phyloP scores from a whole-genome alignment of 2,888 invertebrate genomes.

The Drosophila prostipennis region DNA sequence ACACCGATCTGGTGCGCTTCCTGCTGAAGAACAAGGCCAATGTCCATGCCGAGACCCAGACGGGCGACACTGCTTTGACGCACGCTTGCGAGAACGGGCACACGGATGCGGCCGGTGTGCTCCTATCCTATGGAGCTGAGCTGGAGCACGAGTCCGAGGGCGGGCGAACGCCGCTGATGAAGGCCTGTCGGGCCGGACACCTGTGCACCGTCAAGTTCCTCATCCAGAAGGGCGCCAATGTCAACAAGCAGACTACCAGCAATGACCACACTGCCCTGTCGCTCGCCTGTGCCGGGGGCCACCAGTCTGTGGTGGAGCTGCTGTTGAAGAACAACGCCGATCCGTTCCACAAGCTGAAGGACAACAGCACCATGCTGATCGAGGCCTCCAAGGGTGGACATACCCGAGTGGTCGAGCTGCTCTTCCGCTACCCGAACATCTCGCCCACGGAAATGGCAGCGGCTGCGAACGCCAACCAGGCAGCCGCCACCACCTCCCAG shows the following conservation, averaged over 20 bases:
- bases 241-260: constrained; percentile 94
- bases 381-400: constrained; percentile 99
- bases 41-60: constrained; percentile 97
- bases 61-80: constrained; percentile 97
- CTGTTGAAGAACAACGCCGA: constrained; percentile 96
- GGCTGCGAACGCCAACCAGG: constrained; percentile 60
- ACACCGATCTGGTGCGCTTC: constrained; percentile 94
- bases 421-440: constrained; percentile 96
- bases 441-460: constrained; percentile 86
- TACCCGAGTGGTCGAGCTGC: constrained; percentile 96
- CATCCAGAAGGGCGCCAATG: constrained; percentile 93
- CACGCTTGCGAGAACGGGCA: constrained; percentile 99
- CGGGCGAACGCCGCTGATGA: constrained; percentile 98
- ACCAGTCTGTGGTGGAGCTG: constrained; percentile 96
- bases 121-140: constrained; percentile 95
- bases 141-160: constrained; percentile 98
- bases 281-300: constrained; percentile 98
- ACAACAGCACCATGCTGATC: constrained; percentile 99
- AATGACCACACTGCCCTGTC: constrained; percentile 99
- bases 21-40: constrained; percentile 93
- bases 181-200: constrained; percentile 98
- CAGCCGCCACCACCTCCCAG: constrained; percentile 66
- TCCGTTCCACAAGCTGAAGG: constrained; percentile 98
- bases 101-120: constrained; percentile 97
- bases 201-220: constrained; percentile 98